Percentiles rank a stretch among this genome's conserved stretches.
Conservation (phyloP, 2,113 vertebrate genomes). For the Sus scrofa region T2T-Sscrofa CM000812.6:18258501-18259000, state of each 20-base stretch:
- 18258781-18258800: background rate
- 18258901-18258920: background rate
- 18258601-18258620: background rate
- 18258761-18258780: background rate
- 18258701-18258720: background rate
- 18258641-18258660: background rate
- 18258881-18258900: background rate
- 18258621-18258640: background rate
- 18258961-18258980: background rate
- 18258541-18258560: background rate
- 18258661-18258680: background rate
- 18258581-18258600: background rate
- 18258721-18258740: background rate
- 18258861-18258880: background rate
- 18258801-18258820: background rate
- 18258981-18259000: background rate
- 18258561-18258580: background rate
- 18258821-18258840: background rate
- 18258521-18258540: background rate
- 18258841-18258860: background rate
- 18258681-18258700: background rate
- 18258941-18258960: background rate
- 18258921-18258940: background rate
- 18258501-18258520: conserved; percentile 15
- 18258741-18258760: background rate